phyloP scores from a whole-genome alignment of 2,113 vertebrate species.

The Corydoras sp. region DNA sequence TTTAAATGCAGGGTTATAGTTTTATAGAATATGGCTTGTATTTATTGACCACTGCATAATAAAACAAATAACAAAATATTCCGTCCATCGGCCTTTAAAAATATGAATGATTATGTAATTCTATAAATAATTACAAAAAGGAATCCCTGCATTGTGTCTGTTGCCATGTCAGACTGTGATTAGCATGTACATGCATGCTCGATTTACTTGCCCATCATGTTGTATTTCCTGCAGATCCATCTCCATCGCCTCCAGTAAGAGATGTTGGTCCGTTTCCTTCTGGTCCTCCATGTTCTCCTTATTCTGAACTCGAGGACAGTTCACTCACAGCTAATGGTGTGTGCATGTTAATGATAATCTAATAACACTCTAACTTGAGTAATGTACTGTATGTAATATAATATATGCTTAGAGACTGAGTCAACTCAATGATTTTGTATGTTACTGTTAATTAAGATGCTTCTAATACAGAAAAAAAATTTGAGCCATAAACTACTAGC shows the following conservation, averaged over 20 bases:
- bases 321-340: conserved; percentile 65
- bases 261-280: conserved; percentile 76
- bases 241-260: conserved; percentile 82
- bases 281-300: conserved; percentile 52
- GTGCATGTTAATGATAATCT: conserved; percentile 28
- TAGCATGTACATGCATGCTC: background rate
- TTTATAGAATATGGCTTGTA: too few species aligned
- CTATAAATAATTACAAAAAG: too few species aligned
- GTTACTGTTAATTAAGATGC: too few species aligned
- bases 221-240: conserved; percentile 68
- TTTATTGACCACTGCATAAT: too few species aligned
- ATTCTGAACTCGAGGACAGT: conserved; percentile 60
- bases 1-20: too few species aligned
- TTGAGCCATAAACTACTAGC: too few species aligned
- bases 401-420: background rate
- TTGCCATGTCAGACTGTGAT: background rate
- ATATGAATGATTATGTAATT: too few species aligned
- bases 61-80: too few species aligned
- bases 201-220: conserved; percentile 23
- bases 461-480: too few species aligned
- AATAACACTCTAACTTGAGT: background rate
- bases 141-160: too few species aligned
- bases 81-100: too few species aligned
- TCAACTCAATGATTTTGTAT: too few species aligned
- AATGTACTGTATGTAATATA: background rate